phyloP scores from a whole-genome alignment of 2,797 vertebrate genomes.

The Epinephelus coioides region DNA sequence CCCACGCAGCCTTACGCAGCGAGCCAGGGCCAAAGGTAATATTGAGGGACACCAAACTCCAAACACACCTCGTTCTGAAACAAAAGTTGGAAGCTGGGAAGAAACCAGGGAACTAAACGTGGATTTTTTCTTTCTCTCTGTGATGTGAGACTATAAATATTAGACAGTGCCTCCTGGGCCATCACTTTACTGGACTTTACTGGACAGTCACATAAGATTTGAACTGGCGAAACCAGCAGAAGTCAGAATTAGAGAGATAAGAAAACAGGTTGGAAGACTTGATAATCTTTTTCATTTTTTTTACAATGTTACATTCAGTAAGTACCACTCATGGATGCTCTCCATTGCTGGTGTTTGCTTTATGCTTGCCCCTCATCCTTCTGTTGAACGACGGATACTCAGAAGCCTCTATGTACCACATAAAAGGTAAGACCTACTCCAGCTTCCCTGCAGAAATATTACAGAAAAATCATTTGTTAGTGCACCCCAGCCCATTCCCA shows the following conservation, averaged over 20 bases:
- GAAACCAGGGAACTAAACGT: slow-evolving; percentile 55
- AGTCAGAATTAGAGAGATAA: background rate
- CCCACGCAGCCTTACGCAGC: slow-evolving; percentile 37
- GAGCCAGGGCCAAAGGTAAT: slow-evolving; percentile 55
- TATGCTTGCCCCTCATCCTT: slow-evolving; percentile 50
- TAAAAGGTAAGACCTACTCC: slow-evolving; percentile 68
- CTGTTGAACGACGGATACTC: slow-evolving; percentile 51
- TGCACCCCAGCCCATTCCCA: background rate
- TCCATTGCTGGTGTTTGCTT: slow-evolving; percentile 25
- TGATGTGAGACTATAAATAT: slow-evolving; percentile 75
- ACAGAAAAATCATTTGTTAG: slow-evolving; percentile 7
- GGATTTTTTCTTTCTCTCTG: slow-evolving; percentile 33
- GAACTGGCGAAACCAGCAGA: background rate
- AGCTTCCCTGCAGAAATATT: background rate
- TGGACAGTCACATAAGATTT: slow-evolving; percentile 25
- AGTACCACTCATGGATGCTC: slow-evolving; percentile 21
- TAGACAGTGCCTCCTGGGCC: slow-evolving; percentile 26
- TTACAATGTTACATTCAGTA: slow-evolving; percentile 47
- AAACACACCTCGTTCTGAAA: slow-evolving; percentile 65
- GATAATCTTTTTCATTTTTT: background rate
- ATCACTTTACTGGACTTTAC: slow-evolving; percentile 44
- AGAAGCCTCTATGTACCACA: slow-evolving; percentile 74
- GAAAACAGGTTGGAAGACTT: background rate
- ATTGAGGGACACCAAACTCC: slow-evolving; percentile 72
- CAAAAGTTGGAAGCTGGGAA: slow-evolving; percentile 55